These are phyloP conservation scores for Oncorhynchus tshawytscha DNA, from an alignment of 2,113 vertebrate species.

Conservation along the genomic window DNA sequence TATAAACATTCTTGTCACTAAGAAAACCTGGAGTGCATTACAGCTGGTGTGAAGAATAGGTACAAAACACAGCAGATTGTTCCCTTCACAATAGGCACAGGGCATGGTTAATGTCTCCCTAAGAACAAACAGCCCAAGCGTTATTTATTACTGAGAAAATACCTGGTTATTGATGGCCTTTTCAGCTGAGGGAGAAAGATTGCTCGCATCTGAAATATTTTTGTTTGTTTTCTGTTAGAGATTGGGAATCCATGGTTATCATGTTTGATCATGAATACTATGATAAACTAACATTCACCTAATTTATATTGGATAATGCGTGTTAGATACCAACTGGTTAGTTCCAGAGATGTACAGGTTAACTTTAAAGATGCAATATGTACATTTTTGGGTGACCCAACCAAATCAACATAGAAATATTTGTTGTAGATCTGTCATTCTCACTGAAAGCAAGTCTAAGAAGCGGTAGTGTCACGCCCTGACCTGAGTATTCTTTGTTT, in stretches of 20 bases:
- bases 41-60: constrained; percentile 67
- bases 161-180: constrained; percentile 60
- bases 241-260: background rate
- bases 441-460: too few relatives aligned
- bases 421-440: too few relatives aligned
- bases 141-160: constrained; percentile 59
- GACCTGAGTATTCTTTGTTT: too few relatives aligned
- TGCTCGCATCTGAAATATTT: constrained; percentile 34
- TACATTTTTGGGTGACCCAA: too few relatives aligned
- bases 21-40: constrained; percentile 54
- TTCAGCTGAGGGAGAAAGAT: constrained; percentile 57
- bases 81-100: constrained; percentile 51
- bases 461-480: too few relatives aligned
- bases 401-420: too few relatives aligned
- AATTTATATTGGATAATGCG: too few relatives aligned
- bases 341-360: too few relatives aligned
- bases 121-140: constrained; percentile 44
- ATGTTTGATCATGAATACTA: too few relatives aligned
- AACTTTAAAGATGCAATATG: too few relatives aligned
- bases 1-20: constrained; percentile 67
- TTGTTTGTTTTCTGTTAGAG: constrained; percentile 37
- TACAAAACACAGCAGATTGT: constrained; percentile 45
- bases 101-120: constrained; percentile 52
- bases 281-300: too few relatives aligned
- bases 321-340: too few relatives aligned